phyloP scores from a whole-genome alignment of 2,797 vertebrate species.

The Anomalospiza imberbis region DNA sequence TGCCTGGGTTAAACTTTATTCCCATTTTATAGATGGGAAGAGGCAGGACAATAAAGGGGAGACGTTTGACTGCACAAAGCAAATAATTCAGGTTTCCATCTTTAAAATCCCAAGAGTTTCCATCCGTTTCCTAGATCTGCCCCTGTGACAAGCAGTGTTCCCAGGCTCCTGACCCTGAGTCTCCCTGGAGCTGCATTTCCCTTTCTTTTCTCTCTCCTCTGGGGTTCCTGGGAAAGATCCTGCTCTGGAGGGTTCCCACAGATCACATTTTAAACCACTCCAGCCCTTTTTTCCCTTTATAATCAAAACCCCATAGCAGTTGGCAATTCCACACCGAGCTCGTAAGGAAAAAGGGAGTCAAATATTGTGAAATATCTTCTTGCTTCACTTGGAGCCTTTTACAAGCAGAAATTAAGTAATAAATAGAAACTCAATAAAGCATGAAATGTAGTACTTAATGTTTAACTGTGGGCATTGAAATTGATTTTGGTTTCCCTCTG shows the following conservation, averaged over 20 bases:
- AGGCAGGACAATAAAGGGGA: background rate
- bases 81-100: background rate
- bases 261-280: background rate
- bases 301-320: background rate
- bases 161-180: background rate
- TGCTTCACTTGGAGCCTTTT: background rate
- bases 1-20: background rate
- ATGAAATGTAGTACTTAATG: background rate
- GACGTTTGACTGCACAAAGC: background rate
- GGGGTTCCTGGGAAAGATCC: conserved; percentile 18
- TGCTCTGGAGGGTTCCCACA: background rate
- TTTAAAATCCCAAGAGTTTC: background rate
- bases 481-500: background rate
- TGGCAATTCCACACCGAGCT: background rate
- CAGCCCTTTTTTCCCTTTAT: background rate
- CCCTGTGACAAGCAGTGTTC: background rate
- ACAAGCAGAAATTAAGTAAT: background rate
- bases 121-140: background rate
- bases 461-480: background rate
- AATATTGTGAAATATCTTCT: background rate
- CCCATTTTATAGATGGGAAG: background rate
- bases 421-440: background rate
- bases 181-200: background rate
- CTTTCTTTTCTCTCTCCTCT: background rate
- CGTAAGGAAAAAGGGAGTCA: background rate